Conservation (phyloP, 2,113 vertebrate genomes). For the Lampris incognitus region DNA sequence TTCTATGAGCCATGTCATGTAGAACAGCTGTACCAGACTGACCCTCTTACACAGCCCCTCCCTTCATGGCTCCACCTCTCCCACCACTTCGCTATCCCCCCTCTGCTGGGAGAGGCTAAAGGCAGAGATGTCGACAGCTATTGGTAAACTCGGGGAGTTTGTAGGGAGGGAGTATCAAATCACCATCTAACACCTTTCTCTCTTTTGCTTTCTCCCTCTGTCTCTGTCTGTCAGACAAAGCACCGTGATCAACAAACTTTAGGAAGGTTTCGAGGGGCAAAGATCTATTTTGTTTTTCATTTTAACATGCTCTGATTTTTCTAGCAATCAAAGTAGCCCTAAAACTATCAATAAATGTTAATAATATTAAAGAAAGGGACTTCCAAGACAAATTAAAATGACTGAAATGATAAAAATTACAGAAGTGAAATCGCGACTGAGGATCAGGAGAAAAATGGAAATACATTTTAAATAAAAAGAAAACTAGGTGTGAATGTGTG, state of each 20-base stretch:
- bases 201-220: background rate
- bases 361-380: background rate
- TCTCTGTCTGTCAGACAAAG: no score
- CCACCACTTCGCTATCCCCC: background rate
- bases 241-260: no score
- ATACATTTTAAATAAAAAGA: background rate
- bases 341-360: background rate
- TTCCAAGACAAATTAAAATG: background rate
- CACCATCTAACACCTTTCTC: background rate
- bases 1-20: slow-evolving; percentile 67
- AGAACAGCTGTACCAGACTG: slow-evolving; percentile 63
- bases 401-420: background rate
- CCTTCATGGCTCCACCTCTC: slow-evolving; percentile 34
- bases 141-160: no score
- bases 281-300: no score
- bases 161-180: background rate
- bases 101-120: background rate
- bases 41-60: slow-evolving; percentile 43
- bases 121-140: no score
- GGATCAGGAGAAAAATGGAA: background rate
- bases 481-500: background rate
- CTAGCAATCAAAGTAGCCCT: background rate
- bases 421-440: background rate
- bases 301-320: background rate
- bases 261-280: no score